Conservation (phyloP, 2,113 vertebrate genomes). For the Dicaeum eximium region DNA sequence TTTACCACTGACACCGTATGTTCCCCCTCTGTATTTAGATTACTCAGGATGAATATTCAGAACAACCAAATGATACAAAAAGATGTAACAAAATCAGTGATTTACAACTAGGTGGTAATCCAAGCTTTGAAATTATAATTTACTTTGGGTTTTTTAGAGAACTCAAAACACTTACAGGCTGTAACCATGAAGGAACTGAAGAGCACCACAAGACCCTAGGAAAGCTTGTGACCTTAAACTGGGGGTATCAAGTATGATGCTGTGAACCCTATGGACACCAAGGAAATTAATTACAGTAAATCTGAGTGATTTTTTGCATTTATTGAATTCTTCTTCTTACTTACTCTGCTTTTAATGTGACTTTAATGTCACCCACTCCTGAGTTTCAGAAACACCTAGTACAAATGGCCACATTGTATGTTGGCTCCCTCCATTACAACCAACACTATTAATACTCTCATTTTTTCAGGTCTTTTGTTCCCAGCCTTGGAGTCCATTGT, state of each 20-base stretch:
- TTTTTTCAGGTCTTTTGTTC: not conserved
- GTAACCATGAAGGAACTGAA: not conserved
- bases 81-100: not conserved
- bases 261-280: not conserved
- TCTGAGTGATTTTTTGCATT: not conserved
- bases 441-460: not conserved
- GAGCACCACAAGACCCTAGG: not conserved
- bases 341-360: not conserved
- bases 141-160: not conserved
- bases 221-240: not conserved
- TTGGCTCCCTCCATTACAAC: not conserved
- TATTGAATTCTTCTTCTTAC: not conserved
- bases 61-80: not conserved
- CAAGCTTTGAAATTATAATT: not conserved
- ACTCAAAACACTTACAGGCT: not conserved
- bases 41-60: not conserved
- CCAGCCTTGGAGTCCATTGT: not conserved
- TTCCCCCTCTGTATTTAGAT: not conserved
- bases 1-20: fast-evolving
- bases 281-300: not conserved
- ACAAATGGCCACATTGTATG: not conserved
- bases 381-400: not conserved
- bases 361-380: not conserved
- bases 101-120: not conserved
- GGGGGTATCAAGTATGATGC: not conserved